phyloP scores from a whole-genome alignment of 2,888 invertebrate genomes.

The Elegia similella region DNA sequence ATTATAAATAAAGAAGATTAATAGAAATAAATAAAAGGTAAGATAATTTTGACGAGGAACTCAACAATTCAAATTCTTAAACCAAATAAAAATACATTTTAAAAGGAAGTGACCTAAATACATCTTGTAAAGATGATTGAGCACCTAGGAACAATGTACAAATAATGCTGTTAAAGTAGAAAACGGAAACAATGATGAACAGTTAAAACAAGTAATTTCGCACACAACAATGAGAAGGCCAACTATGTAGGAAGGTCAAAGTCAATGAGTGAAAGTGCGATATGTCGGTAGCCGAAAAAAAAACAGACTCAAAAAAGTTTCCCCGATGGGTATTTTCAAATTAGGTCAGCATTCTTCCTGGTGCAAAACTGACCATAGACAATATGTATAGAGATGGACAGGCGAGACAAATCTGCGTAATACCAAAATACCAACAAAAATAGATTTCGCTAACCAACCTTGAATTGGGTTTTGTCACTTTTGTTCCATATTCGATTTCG shows the following conservation, averaged over 20 bases:
- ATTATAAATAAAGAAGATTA: too few species aligned
- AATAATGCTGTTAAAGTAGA: background rate
- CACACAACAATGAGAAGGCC: slow-evolving; percentile 6
- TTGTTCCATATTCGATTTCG: slow-evolving; percentile 52
- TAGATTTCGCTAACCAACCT: slow-evolving; percentile 26
- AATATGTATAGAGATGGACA: background rate
- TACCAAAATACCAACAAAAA: slow-evolving; percentile 17
- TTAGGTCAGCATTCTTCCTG: slow-evolving; percentile 2
- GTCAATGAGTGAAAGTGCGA: slow-evolving; percentile 7
- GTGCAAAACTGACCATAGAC: slow-evolving; percentile 1
- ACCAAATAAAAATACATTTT: background rate
- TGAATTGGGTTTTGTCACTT: slow-evolving; percentile 35
- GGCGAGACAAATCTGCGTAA: slow-evolving; percentile 11
- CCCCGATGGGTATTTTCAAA: background rate
- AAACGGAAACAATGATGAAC: background rate
- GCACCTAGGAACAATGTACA: background rate
- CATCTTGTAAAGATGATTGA: background rate
- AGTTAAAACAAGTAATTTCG: slow-evolving; percentile 2
- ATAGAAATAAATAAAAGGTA: too few species aligned
- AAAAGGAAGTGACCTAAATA: background rate
- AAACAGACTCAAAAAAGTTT: background rate
- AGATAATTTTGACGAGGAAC: too few species aligned
- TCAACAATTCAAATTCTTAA: background rate
- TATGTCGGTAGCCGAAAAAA: background rate
- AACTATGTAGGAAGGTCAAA: slow-evolving; percentile 7